phyloP scores from a whole-genome alignment of 2,113 vertebrate species.

The Neodon shergylaensis region DNA sequence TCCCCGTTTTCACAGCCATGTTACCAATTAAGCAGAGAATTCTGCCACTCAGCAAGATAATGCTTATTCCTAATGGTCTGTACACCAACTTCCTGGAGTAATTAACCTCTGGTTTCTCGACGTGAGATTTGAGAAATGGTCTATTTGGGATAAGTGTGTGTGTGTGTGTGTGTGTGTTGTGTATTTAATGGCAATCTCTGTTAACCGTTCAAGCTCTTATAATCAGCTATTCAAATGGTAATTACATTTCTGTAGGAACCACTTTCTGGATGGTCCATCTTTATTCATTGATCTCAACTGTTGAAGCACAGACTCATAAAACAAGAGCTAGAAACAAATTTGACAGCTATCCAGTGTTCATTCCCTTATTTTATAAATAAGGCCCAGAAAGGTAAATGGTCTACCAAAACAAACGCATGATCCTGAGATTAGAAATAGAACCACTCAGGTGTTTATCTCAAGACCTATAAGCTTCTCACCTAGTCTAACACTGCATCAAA shows the following conservation, averaged over 20 bases:
- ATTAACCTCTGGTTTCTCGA: slow-evolving; percentile 23
- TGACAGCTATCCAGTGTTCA: neutral
- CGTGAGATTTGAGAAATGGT: neutral
- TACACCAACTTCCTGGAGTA: neutral
- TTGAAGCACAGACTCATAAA: neutral
- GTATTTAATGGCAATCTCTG: neutral
- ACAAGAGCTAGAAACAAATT: neutral
- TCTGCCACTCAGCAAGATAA: slow-evolving; percentile 19
- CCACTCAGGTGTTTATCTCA: neutral
- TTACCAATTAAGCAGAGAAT: neutral
- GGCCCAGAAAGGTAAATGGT: neutral
- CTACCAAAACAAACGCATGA: neutral
- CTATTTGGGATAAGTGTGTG: neutral
- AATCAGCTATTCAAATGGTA: neutral
- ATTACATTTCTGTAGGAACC: neutral
- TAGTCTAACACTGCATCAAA: neutral
- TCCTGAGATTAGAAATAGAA: neutral
- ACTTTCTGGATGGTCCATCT: neutral
- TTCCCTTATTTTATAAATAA: neutral
- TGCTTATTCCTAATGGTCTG: slow-evolving; percentile 40
- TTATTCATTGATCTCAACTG: neutral
- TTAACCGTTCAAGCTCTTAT: neutral
- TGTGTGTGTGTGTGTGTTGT: neutral
- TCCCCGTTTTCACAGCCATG: neutral
- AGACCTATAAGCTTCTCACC: neutral